Percentiles rank a stretch among this genome's conserved stretches.
Conservation (phyloP, 2,888 invertebrate species). For the Deilephila elpenor region DNA sequence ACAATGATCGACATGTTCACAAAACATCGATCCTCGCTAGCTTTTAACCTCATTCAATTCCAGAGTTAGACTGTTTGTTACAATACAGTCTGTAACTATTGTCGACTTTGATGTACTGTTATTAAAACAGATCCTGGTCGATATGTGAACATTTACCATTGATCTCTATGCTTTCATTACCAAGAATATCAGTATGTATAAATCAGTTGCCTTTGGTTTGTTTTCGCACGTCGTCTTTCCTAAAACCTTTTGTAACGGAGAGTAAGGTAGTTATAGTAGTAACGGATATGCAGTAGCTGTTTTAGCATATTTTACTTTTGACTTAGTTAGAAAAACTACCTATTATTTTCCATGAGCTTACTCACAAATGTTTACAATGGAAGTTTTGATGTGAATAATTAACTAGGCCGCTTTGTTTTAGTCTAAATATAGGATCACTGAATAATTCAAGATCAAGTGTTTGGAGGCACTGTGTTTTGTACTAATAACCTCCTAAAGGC, state of each 20-base stretch:
- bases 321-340: neutral
- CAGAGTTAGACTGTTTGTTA: slow-evolving; percentile 61
- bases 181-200: neutral
- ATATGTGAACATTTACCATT: slow-evolving; percentile 2
- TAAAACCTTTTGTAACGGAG: neutral
- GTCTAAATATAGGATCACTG: neutral
- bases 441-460: neutral
- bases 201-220: neutral
- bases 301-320: neutral
- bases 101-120: slow-evolving; percentile 57
- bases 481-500: neutral
- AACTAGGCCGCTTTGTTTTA: neutral
- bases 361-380: neutral
- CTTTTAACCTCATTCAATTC: slow-evolving; percentile 76
- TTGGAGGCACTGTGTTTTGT: neutral
- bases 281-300: neutral
- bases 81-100: slow-evolving; percentile 61
- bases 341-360: neutral
- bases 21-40: slow-evolving; percentile 69
- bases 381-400: neutral
- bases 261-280: neutral
- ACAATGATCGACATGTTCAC: slow-evolving; percentile 70
- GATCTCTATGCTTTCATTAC: slow-evolving; percentile 16
- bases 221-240: neutral
- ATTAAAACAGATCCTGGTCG: slow-evolving; percentile 33